Evolutionary conservation across 2,113 vertebrate species (phyloP).

Genomic region (Delphinus delphis): DNA sequence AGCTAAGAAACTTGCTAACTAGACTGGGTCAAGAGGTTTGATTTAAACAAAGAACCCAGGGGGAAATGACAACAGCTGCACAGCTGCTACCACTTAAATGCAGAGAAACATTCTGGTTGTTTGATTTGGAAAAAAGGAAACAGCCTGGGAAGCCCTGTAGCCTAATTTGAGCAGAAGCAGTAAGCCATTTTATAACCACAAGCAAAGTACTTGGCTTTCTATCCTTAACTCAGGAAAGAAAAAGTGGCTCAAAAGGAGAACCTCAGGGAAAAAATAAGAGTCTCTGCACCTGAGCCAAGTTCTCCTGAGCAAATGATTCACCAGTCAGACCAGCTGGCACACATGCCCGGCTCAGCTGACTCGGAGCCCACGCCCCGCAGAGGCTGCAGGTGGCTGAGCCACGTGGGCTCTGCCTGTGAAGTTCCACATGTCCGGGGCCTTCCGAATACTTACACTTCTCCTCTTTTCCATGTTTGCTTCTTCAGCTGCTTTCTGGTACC

Average conservation of each 20-base stretch:
- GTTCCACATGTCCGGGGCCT: background rate
- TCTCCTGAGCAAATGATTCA: conserved; percentile 51
- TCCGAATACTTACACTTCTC: conserved; percentile 82
- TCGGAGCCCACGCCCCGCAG: background rate
- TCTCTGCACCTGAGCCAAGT: conserved; percentile 38
- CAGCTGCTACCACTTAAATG: conserved; percentile 69
- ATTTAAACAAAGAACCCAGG: conserved; percentile 46
- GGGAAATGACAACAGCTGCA: background rate
- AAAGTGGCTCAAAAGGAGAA: conserved; percentile 51
- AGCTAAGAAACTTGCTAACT: conserved; percentile 18
- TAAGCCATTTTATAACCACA: conserved; percentile 59
- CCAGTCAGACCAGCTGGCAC: conserved; percentile 20
- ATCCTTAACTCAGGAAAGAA: conserved; percentile 42
- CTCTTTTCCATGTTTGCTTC: conserved; percentile 85
- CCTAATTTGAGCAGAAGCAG: conserved; percentile 30
- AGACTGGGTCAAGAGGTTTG: background rate
- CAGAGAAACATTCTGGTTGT: conserved; percentile 51
- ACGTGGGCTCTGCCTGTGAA: background rate
- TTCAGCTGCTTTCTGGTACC: conserved; percentile 89
- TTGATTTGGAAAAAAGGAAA: conserved; percentile 31
- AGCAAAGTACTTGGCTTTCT: conserved; percentile 65
- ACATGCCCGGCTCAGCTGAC: background rate
- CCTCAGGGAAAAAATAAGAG: background rate
- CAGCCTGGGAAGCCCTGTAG: conserved; percentile 13
- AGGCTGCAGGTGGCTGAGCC: conserved; percentile 34